A percentile compares a stretch with the other conserved stretches of the same genome.
Evolutionary conservation across 2,113 vertebrate genomes (phyloP).

Genomic region (Larimichthys crocea): DNA sequence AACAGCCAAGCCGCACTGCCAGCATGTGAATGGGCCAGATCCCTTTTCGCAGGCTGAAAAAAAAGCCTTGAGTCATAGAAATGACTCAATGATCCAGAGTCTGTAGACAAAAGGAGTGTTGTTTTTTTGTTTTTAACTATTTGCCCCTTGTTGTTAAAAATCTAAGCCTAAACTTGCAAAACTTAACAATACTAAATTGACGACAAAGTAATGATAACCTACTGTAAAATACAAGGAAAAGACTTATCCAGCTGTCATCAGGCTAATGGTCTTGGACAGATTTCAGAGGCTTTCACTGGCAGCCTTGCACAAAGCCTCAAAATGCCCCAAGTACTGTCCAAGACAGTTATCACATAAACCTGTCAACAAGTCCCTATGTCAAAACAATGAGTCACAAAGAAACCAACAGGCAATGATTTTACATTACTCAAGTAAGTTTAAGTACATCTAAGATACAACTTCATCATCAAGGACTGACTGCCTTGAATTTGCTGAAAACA

Average conservation of each 20-base stretch:
- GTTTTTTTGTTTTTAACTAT: not conserved
- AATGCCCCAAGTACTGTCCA: slow-evolving; percentile 51
- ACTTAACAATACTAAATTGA: not conserved
- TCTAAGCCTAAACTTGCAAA: not conserved
- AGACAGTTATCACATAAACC: slow-evolving; percentile 56
- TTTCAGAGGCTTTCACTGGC: slow-evolving; percentile 60
- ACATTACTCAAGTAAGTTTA: slow-evolving; percentile 25
- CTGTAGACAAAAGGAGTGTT: not conserved
- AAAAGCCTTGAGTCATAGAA: slow-evolving; percentile 16
- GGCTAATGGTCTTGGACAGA: slow-evolving; percentile 32
- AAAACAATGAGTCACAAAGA: slow-evolving; percentile 50
- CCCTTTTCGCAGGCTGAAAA: slow-evolving; percentile 24
- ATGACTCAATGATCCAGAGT: slow-evolving; percentile 7
- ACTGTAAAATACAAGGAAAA: not conserved
- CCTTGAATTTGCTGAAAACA: not conserved
- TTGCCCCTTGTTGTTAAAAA: not conserved
- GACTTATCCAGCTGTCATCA: slow-evolving; percentile 32
- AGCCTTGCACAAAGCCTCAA: slow-evolving; percentile 54
- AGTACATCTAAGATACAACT: not conserved
- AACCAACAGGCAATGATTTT: slow-evolving; percentile 20
- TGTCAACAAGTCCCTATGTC: slow-evolving; percentile 58
- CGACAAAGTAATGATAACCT: slow-evolving; percentile 33
- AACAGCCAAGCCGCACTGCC: slow-evolving; percentile 47
- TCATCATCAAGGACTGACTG: not conserved
- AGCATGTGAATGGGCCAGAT: slow-evolving; percentile 50